phyloP scores from a whole-genome alignment of 2,113 vertebrate species.

The Heloderma charlesbogerti region DNA sequence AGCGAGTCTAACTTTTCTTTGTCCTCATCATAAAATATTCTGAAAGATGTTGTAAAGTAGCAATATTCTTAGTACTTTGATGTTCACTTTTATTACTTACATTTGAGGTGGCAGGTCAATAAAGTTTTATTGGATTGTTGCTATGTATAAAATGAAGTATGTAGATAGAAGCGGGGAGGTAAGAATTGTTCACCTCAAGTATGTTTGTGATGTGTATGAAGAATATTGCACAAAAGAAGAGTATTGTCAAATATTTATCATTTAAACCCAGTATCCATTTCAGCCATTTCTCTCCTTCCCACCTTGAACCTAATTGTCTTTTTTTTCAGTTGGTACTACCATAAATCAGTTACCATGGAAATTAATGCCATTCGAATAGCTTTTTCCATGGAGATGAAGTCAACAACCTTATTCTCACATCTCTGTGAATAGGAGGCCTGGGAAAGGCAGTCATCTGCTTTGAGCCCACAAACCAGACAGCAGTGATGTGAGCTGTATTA shows the following conservation, averaged over 20 bases:
- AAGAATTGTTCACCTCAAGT: slow-evolving; percentile 19
- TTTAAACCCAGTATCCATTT: slow-evolving; percentile 3
- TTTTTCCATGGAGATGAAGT: slow-evolving; percentile 10
- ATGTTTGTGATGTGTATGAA: neutral
- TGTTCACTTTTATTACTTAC: neutral
- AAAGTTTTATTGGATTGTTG: neutral
- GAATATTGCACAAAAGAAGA: neutral
- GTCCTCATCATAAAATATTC: neutral
- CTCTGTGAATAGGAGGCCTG: neutral
- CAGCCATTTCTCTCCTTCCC: neutral
- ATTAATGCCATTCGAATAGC: slow-evolving; percentile 27
- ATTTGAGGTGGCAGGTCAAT: slow-evolving; percentile 3
- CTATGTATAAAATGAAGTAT: neutral
- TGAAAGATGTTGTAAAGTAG: neutral
- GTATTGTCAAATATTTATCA: neutral
- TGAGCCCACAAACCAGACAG: neutral
- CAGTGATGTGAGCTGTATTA: neutral
- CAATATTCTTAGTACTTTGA: neutral
- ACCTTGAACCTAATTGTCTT: neutral
- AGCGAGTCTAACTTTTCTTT: neutral
- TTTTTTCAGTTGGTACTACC: neutral
- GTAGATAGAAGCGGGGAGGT: neutral
- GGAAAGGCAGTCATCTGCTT: neutral
- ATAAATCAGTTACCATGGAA: slow-evolving; percentile 29
- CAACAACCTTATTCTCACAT: slow-evolving; percentile 29